These are phyloP conservation scores for Scaptomyza graminum DNA, from an alignment of 1,140 invertebrate species.

Conservation along the genomic window DNA sequence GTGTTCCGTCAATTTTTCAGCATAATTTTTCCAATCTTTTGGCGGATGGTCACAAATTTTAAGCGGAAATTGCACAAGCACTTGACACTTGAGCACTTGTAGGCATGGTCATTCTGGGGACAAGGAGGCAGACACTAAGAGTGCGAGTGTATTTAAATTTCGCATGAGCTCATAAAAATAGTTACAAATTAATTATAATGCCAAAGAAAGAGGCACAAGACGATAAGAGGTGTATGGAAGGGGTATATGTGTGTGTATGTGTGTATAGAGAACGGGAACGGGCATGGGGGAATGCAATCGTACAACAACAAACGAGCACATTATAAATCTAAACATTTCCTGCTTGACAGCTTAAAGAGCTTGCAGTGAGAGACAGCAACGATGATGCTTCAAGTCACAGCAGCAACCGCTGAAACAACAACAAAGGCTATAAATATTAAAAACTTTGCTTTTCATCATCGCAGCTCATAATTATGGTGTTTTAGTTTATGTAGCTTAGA, in stretches of 20 bases:
- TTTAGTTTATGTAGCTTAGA: constrained; percentile 72
- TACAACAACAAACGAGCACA: constrained; percentile 46
- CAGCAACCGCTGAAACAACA: constrained; percentile 55
- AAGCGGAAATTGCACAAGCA: constrained; percentile 80
- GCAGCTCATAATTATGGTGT: constrained; percentile 75
- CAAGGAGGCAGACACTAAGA: constrained; percentile 12
- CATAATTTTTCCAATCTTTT: constrained; percentile 73
- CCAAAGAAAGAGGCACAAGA: constrained; percentile 53
- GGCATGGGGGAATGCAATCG: constrained; percentile 36
- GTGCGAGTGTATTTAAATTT: constrained; percentile 69
- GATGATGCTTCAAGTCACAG: constrained; percentile 75
- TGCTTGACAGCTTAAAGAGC: constrained; percentile 80
- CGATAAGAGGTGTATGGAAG: background rate
- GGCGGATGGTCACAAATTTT: constrained; percentile 73
- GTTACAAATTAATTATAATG: constrained; percentile 82
- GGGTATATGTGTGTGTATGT: too few relatives aligned
- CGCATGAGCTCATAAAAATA: constrained; percentile 82
- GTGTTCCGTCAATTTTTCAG: constrained; percentile 59
- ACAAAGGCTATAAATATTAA: constrained; percentile 47
- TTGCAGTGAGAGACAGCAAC: constrained; percentile 58
- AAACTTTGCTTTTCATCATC: constrained; percentile 56
- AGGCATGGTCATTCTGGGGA: constrained; percentile 25
- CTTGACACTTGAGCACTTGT: constrained; percentile 63
- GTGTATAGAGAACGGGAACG: background rate
- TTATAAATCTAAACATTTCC: constrained; percentile 81